Conservation (phyloP, 2,888 invertebrate species). For the Esperia sulphurella region DNA sequence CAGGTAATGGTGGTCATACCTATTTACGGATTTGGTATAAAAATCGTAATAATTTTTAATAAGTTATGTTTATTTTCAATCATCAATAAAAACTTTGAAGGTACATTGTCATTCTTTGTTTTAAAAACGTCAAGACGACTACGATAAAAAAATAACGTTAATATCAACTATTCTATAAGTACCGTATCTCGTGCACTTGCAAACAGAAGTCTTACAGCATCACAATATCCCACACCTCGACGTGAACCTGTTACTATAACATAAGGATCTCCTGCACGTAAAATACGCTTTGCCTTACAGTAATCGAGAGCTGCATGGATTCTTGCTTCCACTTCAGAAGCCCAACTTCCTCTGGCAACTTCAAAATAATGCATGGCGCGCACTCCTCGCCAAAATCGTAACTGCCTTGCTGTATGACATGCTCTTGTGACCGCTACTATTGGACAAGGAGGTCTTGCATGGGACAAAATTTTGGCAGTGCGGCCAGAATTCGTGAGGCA, state of each 20-base stretch:
- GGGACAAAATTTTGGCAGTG: slow-evolving; percentile 84
- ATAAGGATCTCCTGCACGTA: slow-evolving; percentile 63
- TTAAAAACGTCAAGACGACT: too few relatives aligned
- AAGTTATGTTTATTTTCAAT: too few relatives aligned
- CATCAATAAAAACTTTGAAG: too few relatives aligned
- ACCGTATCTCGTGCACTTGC: slow-evolving; percentile 59
- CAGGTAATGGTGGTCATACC: too few relatives aligned
- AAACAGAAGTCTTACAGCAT: slow-evolving; percentile 57
- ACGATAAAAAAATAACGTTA: too few relatives aligned
- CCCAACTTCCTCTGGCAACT: slow-evolving; percentile 45
- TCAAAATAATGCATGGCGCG: slow-evolving; percentile 76
- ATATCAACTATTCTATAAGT: slow-evolving; percentile 11
- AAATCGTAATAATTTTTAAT: too few relatives aligned
- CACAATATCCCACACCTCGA: slow-evolving; percentile 64
- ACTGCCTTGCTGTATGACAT: slow-evolving; percentile 82
- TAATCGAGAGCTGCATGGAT: slow-evolving; percentile 62
- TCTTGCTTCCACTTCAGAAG: slow-evolving; percentile 55
- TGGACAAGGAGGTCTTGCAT: slow-evolving; percentile 85
- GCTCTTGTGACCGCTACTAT: slow-evolving; percentile 86
- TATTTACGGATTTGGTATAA: too few relatives aligned
- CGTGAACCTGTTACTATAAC: slow-evolving; percentile 59
- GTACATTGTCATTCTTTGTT: too few relatives aligned
- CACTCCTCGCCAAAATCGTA: slow-evolving; percentile 72
- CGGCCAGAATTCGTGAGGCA: slow-evolving; percentile 86
- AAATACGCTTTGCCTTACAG: slow-evolving; percentile 62